phyloP scores from a whole-genome alignment of 2,888 invertebrate species.

The Oscheius sp. region DNA sequence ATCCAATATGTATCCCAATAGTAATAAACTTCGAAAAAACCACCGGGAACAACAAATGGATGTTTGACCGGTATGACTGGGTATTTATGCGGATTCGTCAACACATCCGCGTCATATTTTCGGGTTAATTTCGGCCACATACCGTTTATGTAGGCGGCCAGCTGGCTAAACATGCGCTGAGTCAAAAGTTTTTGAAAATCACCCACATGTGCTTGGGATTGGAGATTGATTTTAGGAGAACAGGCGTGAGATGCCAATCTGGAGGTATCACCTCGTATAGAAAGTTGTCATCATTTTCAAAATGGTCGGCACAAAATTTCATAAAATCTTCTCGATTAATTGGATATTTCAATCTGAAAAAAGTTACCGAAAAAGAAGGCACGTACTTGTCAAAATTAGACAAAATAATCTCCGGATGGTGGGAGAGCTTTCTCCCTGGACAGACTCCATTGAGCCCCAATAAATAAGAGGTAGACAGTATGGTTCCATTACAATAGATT shows the following conservation, averaged over 20 bases:
- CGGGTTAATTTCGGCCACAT: constrained; percentile 54
- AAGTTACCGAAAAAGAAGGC: neutral
- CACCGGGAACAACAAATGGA: constrained; percentile 81
- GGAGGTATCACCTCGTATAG: constrained; percentile 45
- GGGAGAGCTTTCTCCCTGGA: constrained; percentile 57
- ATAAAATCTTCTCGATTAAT: constrained; percentile 47
- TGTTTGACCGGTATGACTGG: constrained; percentile 88
- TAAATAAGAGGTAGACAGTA: constrained; percentile 48
- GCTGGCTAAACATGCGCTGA: constrained; percentile 41
- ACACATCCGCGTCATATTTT: constrained; percentile 66
- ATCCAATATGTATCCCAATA: constrained; percentile 98
- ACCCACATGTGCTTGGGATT: constrained; percentile 2
- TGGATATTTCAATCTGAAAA: constrained; percentile 48
- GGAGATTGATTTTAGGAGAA: constrained; percentile 38
- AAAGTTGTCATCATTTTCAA: constrained; percentile 37
- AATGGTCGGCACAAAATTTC: constrained; percentile 60
- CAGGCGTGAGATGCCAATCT: constrained; percentile 54
- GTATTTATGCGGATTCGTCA: constrained; percentile 76
- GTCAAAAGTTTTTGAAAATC: too few species aligned
- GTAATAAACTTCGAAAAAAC: constrained; percentile 80
- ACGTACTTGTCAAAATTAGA: constrained; percentile 44
- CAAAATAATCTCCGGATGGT: constrained; percentile 47
- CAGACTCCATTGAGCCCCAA: constrained; percentile 58
- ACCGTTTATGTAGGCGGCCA: constrained; percentile 50
- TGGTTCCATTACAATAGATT: constrained; percentile 60